These are phyloP conservation scores for Piliocolobus tephrosceles DNA, from an alignment of 2,113 vertebrate species.

Conservation along the genomic window DNA sequence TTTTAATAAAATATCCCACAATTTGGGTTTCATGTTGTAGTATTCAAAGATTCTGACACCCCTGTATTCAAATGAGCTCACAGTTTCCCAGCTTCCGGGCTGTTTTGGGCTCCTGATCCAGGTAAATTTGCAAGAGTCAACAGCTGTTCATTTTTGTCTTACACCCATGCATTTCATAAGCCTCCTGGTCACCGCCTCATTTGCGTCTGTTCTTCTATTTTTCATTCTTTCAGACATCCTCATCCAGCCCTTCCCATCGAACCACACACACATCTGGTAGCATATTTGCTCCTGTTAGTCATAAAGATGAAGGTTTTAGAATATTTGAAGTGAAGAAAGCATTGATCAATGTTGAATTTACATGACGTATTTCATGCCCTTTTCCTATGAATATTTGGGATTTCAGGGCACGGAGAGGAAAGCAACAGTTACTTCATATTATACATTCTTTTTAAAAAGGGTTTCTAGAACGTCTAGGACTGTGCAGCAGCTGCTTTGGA, in stretches of 20 bases:
- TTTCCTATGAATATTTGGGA: neutral
- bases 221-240: neutral
- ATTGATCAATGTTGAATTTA: neutral
- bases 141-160: neutral
- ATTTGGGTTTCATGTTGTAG: neutral
- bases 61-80: neutral
- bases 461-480: neutral
- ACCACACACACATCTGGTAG: too few relatives aligned
- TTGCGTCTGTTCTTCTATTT: neutral
- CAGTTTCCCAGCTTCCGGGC: neutral
- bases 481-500: neutral
- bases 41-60: neutral
- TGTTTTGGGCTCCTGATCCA: neutral
- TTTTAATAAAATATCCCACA: neutral
- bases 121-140: neutral
- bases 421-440: neutral
- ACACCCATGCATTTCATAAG: neutral
- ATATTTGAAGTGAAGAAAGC: neutral
- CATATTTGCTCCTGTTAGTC: neutral
- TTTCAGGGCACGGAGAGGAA: neutral
- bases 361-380: neutral
- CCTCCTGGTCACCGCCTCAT: neutral
- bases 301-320: neutral
- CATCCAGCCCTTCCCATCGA: too few relatives aligned
- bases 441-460: neutral